Evolutionary conservation across 2,797 vertebrate species (phyloP).

Genomic region (Leptoclinus maculatus): DNA sequence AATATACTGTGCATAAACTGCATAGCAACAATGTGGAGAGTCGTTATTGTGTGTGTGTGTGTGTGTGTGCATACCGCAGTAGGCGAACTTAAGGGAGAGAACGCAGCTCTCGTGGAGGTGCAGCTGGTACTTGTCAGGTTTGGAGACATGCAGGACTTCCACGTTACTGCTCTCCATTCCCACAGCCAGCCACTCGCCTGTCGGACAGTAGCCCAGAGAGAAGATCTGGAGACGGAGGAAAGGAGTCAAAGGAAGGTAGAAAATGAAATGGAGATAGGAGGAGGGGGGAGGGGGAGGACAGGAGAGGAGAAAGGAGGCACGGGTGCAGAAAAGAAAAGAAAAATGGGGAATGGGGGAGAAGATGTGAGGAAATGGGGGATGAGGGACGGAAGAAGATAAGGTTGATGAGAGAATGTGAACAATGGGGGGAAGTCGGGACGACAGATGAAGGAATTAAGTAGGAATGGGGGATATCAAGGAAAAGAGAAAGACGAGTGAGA

Average conservation of each 20-base stretch:
- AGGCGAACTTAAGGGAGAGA: conserved; percentile 83
- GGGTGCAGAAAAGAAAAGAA: conserved; percentile 20
- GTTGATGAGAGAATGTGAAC: conserved; percentile 28
- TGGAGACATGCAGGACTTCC: conserved; percentile 83
- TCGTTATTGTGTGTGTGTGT: not conserved
- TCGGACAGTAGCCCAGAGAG: conserved; percentile 84
- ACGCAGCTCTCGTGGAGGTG: conserved; percentile 86
- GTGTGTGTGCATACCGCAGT: conserved; percentile 70
- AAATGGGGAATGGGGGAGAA: conserved; percentile 1
- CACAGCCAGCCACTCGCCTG: conserved; percentile 78
- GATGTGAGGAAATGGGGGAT: conserved; percentile 22
- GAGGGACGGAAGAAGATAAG: conserved; percentile 37
- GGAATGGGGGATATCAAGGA: not conserved
- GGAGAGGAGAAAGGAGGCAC: not conserved
- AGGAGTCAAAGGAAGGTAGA: not conserved
- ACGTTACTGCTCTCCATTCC: conserved; percentile 86
- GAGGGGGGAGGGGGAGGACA: not conserved
- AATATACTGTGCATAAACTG: not conserved
- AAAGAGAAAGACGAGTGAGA: conserved; percentile 17
- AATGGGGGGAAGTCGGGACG: conserved; percentile 14
- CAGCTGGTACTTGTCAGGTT: conserved; percentile 86
- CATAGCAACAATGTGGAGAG: not conserved
- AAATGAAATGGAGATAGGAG: not conserved
- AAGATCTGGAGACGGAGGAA: conserved; percentile 66
- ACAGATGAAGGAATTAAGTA: conserved; percentile 7